Evolutionary conservation across 2,113 vertebrate genomes (phyloP), one percentile per base, ranked within the genome.

Genomic region (Pungitius pungitius): DNA sequence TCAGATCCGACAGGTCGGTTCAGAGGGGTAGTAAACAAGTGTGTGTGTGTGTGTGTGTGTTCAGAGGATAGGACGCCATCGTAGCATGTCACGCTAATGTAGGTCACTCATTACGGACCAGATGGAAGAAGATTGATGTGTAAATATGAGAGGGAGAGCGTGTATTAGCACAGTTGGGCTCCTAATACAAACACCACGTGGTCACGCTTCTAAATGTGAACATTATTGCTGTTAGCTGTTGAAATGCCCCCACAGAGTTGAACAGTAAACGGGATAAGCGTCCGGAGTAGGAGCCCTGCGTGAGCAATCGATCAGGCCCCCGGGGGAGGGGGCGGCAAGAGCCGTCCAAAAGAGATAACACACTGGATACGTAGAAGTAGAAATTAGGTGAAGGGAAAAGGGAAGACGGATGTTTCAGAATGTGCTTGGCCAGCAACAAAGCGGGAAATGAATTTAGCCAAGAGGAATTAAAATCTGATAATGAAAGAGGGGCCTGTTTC

Each of bases 1-100:
- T 72, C 35, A 51, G 54, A 75, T 73, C 75, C 13, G 78, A 92
- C 89, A 90, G 85, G 86, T 86, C 75, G 80, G 83, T 78, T 85
- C 83, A 87, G 40, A 64, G 75, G 77, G n/a, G 30, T 30, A 5
- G 30, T 30, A 30, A 30, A 30, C 30, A 30, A 30, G 60, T 59
- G 73, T 26, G 66, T 27, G 51, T 71, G 40, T 51, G 69, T 60
- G 77, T 56, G 49, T 24, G 62, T 52, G 61, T 20, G 47, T 20
- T 24, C 58, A 15, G 39, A 66, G 54, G 39, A 52, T 15, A 63
- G 37, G 20, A 35, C 37, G 62, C 26, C 35, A 60, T 49, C 68
- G 61, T n/a, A 54, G 49, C 47, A 57, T 78, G 71, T 69, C 61
- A 62, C 18, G 57, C 62, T 45, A 68, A 89, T 82, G 68, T 82